phyloP scores from a whole-genome alignment of 2,113 vertebrate genomes.

The Suricata suricatta region DNA sequence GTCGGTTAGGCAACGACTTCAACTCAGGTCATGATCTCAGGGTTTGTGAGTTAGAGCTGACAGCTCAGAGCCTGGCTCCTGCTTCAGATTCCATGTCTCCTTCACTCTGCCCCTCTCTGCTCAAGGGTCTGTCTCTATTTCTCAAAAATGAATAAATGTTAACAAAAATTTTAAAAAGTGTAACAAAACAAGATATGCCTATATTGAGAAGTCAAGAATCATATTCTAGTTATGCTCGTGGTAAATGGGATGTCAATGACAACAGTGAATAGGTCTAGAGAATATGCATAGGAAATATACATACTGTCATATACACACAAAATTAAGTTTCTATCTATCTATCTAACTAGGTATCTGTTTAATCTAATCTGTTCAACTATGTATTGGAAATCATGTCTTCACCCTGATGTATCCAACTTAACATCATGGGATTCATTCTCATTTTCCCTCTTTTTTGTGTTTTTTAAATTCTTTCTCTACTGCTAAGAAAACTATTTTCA shows the following conservation, averaged over 20 bases:
- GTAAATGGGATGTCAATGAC: not conserved
- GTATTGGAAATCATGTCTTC: not conserved
- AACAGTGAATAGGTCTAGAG: not conserved
- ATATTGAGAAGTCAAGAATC: conserved; percentile 4
- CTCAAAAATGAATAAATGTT: too few species aligned
- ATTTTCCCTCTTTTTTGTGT: not conserved
- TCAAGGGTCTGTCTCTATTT: too few species aligned
- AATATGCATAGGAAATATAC: not conserved
- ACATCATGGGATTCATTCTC: not conserved
- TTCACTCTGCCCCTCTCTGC: too few species aligned
- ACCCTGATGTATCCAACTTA: not conserved
- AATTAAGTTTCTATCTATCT: not conserved
- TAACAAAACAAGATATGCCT: not conserved
- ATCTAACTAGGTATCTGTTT: not conserved
- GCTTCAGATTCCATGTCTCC: too few species aligned
- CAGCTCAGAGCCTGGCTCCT: too few species aligned
- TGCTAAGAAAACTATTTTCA: not conserved
- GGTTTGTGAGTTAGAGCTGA: too few species aligned
- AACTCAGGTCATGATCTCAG: too few species aligned
- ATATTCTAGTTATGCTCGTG: not conserved
- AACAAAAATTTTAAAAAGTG: too few species aligned
- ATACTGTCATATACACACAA: not conserved
- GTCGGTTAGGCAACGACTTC: too few species aligned
- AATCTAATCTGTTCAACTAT: not conserved
- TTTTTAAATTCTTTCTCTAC: not conserved